Evolutionary conservation across 2,113 vertebrate genomes (phyloP), one percentile per base, ranked within the genome.

Genomic region (Neolamprologus caudopunctatus): DNA sequence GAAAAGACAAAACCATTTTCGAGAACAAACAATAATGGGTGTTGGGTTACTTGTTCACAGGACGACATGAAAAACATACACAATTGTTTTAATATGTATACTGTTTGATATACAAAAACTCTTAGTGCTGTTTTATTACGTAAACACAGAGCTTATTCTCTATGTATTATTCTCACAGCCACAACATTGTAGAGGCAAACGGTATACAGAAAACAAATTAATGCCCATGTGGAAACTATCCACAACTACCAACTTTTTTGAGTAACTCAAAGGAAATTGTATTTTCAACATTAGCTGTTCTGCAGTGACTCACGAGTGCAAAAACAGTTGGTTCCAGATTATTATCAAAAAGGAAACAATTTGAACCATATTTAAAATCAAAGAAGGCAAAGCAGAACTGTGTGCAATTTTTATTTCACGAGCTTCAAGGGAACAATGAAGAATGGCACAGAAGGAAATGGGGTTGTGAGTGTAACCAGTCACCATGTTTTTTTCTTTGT

Each of bases 401-500:
- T 81, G 84, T 53, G 63, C 21, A 68, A 87, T 90, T 90, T 91
- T 86, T 55, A 91, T 93, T 94, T 84, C 24, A 66, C 58, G 57
- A 88, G 80, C 84, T 88, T 75, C 63, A 19, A 88, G 86, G 87
- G 61, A 90, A 90, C 53, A 33, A 63, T 84, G 84, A 94, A 93
- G 86, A 88, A 85, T 57, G 86, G 82, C 24, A 28, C 85, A 91
- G 85, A 84, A 79, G 61, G 86, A 85, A 83, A 51, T 1, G 19
- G 53, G 31, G 45, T 71, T 81, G 83, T 54, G 73, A 73, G 82
- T 85, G 81, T 6, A 80, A 85, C 26, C 79, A 85, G 63, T 17
- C 84, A 21, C 55, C 14, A 28, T 66, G 33, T 66, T 81, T 90
- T 90, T 90, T 50, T 47, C 21, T 26, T 45, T 73, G n/a, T 73